These are phyloP conservation scores for Tiliacea aurago DNA, from an alignment of 2,888 invertebrate species.

Conservation along the genomic window DNA sequence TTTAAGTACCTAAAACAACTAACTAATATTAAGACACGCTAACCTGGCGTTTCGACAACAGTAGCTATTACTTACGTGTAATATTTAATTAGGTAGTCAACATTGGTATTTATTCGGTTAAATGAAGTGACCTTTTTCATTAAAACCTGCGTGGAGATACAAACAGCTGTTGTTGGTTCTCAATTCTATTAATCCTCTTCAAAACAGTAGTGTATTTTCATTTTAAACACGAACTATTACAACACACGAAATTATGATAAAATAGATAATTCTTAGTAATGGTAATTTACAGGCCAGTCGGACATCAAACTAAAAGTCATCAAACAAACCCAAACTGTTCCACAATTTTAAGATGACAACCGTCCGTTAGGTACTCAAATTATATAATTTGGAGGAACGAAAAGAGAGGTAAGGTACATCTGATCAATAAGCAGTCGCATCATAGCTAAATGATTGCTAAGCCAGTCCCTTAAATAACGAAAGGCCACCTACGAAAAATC, in stretches of 20 bases:
- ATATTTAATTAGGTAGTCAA: background rate
- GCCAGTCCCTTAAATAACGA: no score
- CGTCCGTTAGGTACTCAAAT: background rate
- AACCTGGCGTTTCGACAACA: background rate
- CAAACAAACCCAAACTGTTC: background rate
- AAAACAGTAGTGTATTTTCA: background rate
- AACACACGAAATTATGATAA: no score
- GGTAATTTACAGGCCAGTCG: background rate
- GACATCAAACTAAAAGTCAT: background rate
- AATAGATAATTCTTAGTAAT: background rate
- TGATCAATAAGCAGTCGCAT: background rate
- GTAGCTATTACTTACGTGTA: background rate
- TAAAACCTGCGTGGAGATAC: slow-evolving; percentile 5
- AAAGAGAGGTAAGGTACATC: no score
- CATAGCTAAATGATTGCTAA: background rate
- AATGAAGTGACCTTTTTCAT: slow-evolving; percentile 6
- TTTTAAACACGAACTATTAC: no score
- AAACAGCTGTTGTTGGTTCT: slow-evolving; percentile 5
- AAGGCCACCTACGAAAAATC: background rate
- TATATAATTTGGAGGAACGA: background rate
- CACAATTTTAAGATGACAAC: background rate
- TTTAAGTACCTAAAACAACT: background rate
- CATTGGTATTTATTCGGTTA: background rate
- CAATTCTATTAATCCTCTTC: background rate
- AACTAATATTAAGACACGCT: background rate